Evolutionary conservation across 1,140 invertebrate genomes (phyloP).

Genomic region (Magallana ariakensis): DNA sequence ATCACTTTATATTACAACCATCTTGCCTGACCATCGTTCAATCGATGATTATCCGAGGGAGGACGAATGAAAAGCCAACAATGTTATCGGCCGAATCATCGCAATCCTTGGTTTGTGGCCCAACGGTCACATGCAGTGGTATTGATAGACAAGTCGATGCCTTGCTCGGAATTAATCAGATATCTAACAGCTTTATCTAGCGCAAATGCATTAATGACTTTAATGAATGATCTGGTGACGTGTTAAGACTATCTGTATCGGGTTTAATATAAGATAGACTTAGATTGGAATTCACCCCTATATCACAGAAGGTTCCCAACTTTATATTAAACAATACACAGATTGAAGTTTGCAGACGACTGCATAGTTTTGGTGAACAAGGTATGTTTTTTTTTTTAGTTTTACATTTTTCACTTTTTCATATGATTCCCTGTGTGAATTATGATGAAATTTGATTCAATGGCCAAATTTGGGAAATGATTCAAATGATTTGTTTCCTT

Average conservation of each 20-base stretch:
- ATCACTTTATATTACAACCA: slow-evolving; percentile 12
- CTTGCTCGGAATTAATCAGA: slow-evolving; percentile 15
- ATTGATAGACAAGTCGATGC: slow-evolving; percentile 29
- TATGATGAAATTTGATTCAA: no score
- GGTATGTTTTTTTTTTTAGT: no score
- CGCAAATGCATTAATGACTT: slow-evolving; percentile 29
- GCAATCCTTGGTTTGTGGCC: slow-evolving; percentile 1
- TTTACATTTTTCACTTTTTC: no score
- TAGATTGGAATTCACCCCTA: not conserved
- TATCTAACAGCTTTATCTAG: slow-evolving; percentile 7
- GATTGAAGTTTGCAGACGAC: not conserved
- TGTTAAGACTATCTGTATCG: slow-evolving; percentile 13
- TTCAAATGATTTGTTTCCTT: no score
- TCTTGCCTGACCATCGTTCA: slow-evolving; percentile 33
- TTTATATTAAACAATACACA: slow-evolving; percentile 28
- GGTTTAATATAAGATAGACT: slow-evolving; percentile 25
- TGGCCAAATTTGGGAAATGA: no score
- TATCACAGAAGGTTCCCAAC: not conserved
- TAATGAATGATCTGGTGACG: slow-evolving; percentile 29
- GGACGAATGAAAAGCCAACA: slow-evolving; percentile 20
- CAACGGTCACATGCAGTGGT: not conserved
- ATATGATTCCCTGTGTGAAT: no score
- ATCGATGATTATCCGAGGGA: slow-evolving; percentile 32
- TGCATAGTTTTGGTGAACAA: no score
- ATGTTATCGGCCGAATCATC: slow-evolving; percentile 24